phyloP scores from a whole-genome alignment of 2,113 vertebrate species.

The Poecilia latipinna region DNA sequence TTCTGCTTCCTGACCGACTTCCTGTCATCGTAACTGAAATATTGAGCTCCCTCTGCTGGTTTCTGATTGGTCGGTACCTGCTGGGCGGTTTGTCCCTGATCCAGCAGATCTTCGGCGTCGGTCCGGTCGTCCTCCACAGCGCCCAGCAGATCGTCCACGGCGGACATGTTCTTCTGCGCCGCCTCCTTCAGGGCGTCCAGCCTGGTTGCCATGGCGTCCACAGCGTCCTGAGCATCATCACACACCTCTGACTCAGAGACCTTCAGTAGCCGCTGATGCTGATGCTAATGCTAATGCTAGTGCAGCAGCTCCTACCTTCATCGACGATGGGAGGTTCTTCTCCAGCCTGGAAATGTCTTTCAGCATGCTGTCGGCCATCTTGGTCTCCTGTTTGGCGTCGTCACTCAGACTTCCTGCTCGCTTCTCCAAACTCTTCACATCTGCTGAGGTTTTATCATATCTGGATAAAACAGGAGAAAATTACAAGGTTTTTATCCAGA shows the following conservation, averaged over 20 bases:
- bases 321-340: slow-evolving; percentile 43
- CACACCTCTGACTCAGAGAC: not conserved
- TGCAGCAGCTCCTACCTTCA: slow-evolving; percentile 47
- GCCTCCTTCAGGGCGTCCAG: slow-evolving; percentile 40
- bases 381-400: slow-evolving; percentile 65
- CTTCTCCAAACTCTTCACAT: slow-evolving; percentile 66
- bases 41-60: not conserved
- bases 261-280: accelerated
- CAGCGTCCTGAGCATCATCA: slow-evolving; percentile 44
- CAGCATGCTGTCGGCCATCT: slow-evolving; percentile 46
- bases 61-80: slow-evolving; percentile 57
- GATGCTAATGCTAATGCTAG: too few species aligned
- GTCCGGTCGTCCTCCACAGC: slow-evolving; percentile 8
- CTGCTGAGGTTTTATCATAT: slow-evolving; percentile 53
- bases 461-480: slow-evolving; percentile 45
- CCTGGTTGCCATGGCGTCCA: slow-evolving; percentile 40
- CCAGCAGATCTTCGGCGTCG: slow-evolving; percentile 45
- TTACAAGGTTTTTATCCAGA: not conserved
- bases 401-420: slow-evolving; percentile 45
- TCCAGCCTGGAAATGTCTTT: slow-evolving; percentile 62
- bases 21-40: not conserved
- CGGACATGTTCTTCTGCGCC: slow-evolving; percentile 32
- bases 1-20: not conserved
- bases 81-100: slow-evolving; percentile 44
- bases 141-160: slow-evolving; percentile 35